phyloP scores from a whole-genome alignment of 1,140 invertebrate species.

The Brachionus sp. region DNA sequence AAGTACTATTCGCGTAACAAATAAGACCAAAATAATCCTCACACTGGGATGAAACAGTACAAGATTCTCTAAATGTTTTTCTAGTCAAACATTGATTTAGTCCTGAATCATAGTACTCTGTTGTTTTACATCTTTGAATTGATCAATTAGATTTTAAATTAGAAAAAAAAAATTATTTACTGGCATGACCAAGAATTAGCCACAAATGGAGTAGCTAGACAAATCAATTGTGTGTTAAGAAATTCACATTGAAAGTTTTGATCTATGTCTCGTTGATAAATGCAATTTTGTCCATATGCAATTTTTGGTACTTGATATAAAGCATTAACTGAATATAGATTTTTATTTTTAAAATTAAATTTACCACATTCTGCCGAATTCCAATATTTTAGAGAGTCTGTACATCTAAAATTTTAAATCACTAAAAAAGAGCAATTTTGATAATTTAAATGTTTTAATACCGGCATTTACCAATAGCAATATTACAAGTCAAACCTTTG shows the following conservation, averaged over 20 bases:
- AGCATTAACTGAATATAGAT: neutral
- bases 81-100: neutral
- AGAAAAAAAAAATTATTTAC: neutral
- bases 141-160: neutral
- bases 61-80: neutral
- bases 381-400: neutral
- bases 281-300: neutral
- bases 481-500: neutral
- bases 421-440: neutral
- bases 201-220: neutral
- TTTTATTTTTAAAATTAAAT: neutral
- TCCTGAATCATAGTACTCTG: neutral
- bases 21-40: neutral
- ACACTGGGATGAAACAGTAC: neutral
- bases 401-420: neutral
- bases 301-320: neutral
- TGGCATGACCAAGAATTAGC: neutral
- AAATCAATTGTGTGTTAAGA: neutral
- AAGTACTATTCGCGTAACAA: constrained; percentile 8
- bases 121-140: neutral
- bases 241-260: neutral
- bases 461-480: neutral
- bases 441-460: neutral
- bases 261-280: neutral
- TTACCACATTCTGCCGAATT: neutral